Percentiles rank a stretch among this genome's conserved stretches.
These are phyloP conservation scores for Athripsodes cinereus DNA, from an alignment of 2,888 invertebrate genomes.

Conservation along the genomic window DNA sequence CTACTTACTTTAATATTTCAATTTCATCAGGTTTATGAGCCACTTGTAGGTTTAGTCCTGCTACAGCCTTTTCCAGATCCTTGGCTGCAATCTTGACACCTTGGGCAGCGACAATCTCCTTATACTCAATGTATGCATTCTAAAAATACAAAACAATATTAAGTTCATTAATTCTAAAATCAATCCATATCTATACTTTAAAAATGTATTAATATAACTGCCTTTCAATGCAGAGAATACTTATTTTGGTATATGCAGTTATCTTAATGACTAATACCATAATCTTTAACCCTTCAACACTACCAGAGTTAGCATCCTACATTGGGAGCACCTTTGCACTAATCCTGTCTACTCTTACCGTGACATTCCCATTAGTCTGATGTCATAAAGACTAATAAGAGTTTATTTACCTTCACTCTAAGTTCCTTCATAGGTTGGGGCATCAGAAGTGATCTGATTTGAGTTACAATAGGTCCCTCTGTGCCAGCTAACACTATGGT, in stretches of 20 bases:
- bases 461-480: constrained; percentile 96
- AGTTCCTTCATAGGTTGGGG: constrained; percentile 97
- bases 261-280: no score
- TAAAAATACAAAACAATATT: constrained; percentile 36
- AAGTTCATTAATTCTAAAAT: no score
- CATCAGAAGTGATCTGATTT: constrained; percentile 93
- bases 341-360: no score
- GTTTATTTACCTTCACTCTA: constrained; percentile 72
- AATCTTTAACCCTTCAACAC: no score
- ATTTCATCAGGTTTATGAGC: constrained; percentile 93
- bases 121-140: constrained; percentile 91
- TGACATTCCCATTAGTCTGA: no score
- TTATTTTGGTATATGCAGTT: no score
- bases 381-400: background rate
- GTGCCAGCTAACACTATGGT: constrained; percentile 94
- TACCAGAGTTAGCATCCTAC: no score
- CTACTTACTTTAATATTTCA: constrained; percentile 63
- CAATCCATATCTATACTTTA: no score
- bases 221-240: no score
- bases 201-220: no score
- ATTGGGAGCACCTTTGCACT: no score
- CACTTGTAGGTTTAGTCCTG: constrained; percentile 87
- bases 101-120: constrained; percentile 92
- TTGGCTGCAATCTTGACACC: constrained; percentile 98
- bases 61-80: constrained; percentile 96